phyloP scores from a whole-genome alignment of 2,113 vertebrate species.

The Chauna torquata region DNA sequence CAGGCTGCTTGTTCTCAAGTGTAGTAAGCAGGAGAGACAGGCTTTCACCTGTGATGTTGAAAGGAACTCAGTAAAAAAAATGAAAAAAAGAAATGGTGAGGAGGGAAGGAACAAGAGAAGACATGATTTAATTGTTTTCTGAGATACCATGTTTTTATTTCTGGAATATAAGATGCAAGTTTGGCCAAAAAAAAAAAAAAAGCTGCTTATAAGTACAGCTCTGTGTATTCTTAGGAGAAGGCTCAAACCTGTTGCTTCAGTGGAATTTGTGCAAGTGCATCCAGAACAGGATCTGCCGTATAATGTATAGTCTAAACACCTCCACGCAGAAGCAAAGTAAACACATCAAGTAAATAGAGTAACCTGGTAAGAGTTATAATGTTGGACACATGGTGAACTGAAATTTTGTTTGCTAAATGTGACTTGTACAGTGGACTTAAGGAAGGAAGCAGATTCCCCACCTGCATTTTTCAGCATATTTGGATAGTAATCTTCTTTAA shows the following conservation, averaged over 20 bases:
- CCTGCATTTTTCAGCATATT: neutral
- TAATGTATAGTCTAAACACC: neutral
- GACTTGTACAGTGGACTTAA: neutral
- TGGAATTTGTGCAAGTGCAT: neutral
- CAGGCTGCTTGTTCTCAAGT: neutral
- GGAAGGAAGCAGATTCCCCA: neutral
- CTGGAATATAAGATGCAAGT: neutral
- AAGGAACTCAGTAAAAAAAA: neutral
- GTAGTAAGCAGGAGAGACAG: neutral
- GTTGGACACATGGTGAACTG: neutral
- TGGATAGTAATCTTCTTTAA: constrained; percentile 46
- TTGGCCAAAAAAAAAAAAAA: neutral
- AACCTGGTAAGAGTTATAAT: neutral
- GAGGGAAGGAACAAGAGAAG: neutral
- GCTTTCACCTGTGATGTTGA: neutral
- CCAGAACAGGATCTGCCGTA: neutral
- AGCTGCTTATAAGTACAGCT: neutral
- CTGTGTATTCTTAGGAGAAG: neutral
- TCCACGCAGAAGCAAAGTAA: neutral
- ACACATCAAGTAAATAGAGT: neutral
- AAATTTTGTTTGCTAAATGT: neutral
- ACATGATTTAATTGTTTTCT: neutral
- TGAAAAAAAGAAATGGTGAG: neutral
- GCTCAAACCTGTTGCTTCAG: neutral
- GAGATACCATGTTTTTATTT: neutral